phyloP scores from a whole-genome alignment of 2,888 invertebrate species.

The Callyntrura guangdongensis region DNA sequence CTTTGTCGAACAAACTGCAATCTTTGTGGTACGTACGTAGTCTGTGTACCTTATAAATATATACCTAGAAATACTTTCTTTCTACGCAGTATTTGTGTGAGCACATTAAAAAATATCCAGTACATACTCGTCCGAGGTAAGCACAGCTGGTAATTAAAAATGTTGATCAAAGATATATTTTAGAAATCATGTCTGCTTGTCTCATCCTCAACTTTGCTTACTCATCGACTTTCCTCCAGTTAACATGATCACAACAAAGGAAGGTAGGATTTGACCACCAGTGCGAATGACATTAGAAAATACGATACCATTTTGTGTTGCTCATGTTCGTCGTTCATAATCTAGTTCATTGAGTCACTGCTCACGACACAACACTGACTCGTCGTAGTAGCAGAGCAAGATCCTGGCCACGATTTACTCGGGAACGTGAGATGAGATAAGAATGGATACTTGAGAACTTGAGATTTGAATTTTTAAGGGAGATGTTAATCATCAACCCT shows the following conservation, averaged over 20 bases:
- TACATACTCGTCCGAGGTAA: not conserved
- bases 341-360: constrained; percentile 65
- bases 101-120: not conserved
- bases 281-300: constrained; percentile 42
- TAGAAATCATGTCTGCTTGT: not conserved
- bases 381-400: not conserved
- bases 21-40: too few species aligned
- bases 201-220: constrained; percentile 9
- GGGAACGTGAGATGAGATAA: constrained; percentile 61
- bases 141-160: constrained; percentile 24
- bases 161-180: not conserved
- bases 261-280: constrained; percentile 63
- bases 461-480: constrained; percentile 54
- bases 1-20: too few species aligned
- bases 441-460: constrained; percentile 68
- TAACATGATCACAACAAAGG: constrained; percentile 68
- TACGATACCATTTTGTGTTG: constrained; percentile 9
- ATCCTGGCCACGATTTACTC: not conserved
- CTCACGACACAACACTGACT: constrained; percentile 51
- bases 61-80: too few species aligned
- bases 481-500: constrained; percentile 68
- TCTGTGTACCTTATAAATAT: too few species aligned
- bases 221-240: constrained; percentile 25
- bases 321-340: constrained; percentile 50
- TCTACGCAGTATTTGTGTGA: too few species aligned